A percentile compares a stretch with the other conserved stretches of the same genome.
phyloP scores from a whole-genome alignment of 2,888 invertebrate genomes.

The Dryadula phaetusa region DNA sequence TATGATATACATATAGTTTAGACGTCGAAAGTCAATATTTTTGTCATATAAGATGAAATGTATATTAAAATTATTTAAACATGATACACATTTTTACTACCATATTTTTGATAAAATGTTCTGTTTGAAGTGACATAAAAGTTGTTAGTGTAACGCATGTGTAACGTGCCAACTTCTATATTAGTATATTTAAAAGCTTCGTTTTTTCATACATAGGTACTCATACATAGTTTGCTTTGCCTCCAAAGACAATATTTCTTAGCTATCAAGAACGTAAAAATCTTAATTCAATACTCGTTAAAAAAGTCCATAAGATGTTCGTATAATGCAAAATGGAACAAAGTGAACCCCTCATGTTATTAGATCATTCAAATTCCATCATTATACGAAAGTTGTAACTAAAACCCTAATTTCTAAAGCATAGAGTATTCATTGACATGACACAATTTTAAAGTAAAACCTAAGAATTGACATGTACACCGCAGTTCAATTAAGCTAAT shows the following conservation, averaged over 20 bases:
- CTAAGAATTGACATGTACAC: slow-evolving; percentile 83
- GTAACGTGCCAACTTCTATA: neutral
- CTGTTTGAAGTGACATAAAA: neutral
- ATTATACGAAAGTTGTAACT: slow-evolving; percentile 41
- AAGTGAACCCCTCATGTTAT: slow-evolving; percentile 74
- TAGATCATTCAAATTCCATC: slow-evolving; percentile 60
- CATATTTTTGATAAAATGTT: neutral
- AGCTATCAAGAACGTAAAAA: neutral
- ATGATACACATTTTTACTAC: too few relatives aligned
- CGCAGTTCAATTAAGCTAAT: slow-evolving; percentile 84
- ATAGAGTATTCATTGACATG: slow-evolving; percentile 51
- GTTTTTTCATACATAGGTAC: neutral
- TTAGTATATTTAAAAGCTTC: neutral
- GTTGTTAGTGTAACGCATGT: neutral
- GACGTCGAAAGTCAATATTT: too few relatives aligned
- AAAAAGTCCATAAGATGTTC: slow-evolving; percentile 49
- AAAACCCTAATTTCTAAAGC: slow-evolving; percentile 10
- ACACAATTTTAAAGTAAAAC: slow-evolving; percentile 53
- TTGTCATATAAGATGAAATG: too few relatives aligned
- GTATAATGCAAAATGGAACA: slow-evolving; percentile 74
- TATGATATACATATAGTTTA: too few relatives aligned
- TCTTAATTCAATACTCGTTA: slow-evolving; percentile 39
- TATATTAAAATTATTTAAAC: too few relatives aligned
- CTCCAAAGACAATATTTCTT: neutral
- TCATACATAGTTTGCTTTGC: neutral